Conservation (phyloP, 2,888 invertebrate species). For the Lithophane semibrunnea region DNA sequence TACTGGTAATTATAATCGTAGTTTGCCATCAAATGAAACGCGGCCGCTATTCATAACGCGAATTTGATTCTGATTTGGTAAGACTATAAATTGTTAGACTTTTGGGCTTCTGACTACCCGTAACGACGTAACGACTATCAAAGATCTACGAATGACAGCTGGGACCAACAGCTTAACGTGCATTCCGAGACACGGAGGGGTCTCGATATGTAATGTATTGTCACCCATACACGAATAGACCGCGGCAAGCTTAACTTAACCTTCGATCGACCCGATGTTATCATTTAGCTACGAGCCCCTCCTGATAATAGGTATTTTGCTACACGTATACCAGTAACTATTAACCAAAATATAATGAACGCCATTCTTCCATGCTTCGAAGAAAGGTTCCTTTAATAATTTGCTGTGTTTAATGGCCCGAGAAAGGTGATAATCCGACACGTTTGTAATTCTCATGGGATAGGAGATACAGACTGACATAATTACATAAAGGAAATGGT, state of each 20-base stretch:
- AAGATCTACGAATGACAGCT: no score
- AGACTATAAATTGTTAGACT: no score
- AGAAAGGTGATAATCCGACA: slow-evolving; percentile 28
- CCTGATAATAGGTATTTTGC: no score
- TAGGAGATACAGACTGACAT: neutral
- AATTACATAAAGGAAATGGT: neutral
- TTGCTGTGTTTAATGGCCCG: slow-evolving; percentile 34
- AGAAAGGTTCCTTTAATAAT: slow-evolving; percentile 40
- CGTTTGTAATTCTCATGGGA: slow-evolving; percentile 19
- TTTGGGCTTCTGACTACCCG: no score
- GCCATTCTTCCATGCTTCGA: slow-evolving; percentile 10
- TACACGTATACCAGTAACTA: neutral
- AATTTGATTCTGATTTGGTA: slow-evolving; percentile 1
- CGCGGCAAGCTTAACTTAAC: no score
- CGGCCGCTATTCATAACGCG: neutral
- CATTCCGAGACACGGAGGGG: no score
- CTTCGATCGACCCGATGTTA: no score
- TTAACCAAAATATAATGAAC: slow-evolving; percentile 31
- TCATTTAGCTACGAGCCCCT: no score
- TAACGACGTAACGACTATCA: no score
- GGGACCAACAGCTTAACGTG: no score
- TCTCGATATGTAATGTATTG: no score
- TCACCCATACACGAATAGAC: no score
- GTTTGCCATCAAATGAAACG: neutral
- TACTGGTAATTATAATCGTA: neutral